Evolutionary conservation across 2,113 vertebrate species (phyloP).

Genomic region (Onychorhynchus coronatus): DNA sequence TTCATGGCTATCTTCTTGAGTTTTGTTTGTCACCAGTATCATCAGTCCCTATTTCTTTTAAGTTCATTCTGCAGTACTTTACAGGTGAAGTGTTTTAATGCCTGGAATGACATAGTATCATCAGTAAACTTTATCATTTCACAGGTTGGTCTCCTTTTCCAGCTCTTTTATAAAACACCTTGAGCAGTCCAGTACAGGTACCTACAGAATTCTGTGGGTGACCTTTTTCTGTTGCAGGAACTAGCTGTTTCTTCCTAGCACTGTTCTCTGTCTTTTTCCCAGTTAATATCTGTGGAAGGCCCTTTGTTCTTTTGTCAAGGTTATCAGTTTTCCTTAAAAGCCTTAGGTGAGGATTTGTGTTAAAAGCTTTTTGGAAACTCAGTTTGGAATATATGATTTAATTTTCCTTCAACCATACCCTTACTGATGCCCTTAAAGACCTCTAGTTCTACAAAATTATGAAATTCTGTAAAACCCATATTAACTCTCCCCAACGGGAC

Average conservation of each 20-base stretch:
- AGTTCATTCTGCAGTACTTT: neutral
- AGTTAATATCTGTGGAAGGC: neutral
- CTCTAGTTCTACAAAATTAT: neutral
- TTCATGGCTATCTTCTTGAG: neutral
- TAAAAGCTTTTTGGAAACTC: neutral
- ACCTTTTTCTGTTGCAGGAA: neutral
- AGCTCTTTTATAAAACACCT: neutral
- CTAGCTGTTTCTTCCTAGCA: neutral
- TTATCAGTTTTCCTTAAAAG: neutral
- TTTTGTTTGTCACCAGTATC: neutral
- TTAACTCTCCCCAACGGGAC: neutral
- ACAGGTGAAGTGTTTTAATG: neutral
- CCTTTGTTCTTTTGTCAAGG: neutral
- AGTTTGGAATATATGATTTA: neutral
- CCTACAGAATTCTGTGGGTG: neutral
- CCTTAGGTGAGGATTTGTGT: neutral
- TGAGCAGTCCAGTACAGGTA: neutral
- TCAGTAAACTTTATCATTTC: neutral
- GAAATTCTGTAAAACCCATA: neutral
- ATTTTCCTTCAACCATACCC: neutral
- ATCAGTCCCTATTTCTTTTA: neutral
- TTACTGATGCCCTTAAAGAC: neutral
- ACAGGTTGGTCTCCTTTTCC: neutral
- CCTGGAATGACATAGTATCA: neutral
- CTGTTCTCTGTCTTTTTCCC: neutral